A percentile compares a stretch with the other conserved stretches of the same genome.
phyloP scores from a whole-genome alignment of 2,113 vertebrate genomes.

The Phyllopteryx taeniolatus region DNA sequence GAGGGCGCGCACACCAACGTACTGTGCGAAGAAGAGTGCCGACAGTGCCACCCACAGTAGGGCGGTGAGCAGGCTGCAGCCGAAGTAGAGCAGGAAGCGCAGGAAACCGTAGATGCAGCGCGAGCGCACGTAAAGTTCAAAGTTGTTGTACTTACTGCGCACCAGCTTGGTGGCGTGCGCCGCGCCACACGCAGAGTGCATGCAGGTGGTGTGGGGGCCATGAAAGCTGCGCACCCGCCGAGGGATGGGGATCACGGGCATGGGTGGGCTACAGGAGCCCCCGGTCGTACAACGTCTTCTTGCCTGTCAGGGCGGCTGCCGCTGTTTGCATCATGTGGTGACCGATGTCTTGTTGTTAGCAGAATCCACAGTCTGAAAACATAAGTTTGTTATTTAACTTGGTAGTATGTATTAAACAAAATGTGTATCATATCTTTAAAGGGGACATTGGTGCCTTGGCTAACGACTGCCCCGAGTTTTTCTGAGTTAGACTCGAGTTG shows the following conservation, averaged over 20 bases:
- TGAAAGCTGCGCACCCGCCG: conserved; percentile 95
- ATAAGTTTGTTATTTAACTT: neutral
- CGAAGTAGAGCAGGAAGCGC: conserved; percentile 93
- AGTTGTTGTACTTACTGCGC: conserved; percentile 95
- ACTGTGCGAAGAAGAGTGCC: conserved; percentile 89
- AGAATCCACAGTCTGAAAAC: neutral
- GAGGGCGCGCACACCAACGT: conserved; percentile 84
- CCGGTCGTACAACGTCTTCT: conserved; percentile 42
- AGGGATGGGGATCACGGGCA: conserved; percentile 98
- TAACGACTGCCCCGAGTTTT: too few relatives aligned
- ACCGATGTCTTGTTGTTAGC: neutral
- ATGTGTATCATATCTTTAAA: too few relatives aligned
- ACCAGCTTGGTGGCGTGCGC: conserved; percentile 83
- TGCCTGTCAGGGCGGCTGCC: conserved; percentile 26
- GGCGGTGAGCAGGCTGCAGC: conserved; percentile 94
- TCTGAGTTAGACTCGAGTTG: too few relatives aligned
- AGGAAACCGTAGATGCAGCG: conserved; percentile 94
- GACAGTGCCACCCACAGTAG: conserved; percentile 94
- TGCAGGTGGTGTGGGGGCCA: conserved; percentile 94
- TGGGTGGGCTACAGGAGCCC: conserved; percentile 74
- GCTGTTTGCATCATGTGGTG: conserved; percentile 44
- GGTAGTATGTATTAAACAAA: too few relatives aligned
- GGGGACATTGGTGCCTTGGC: too few relatives aligned
- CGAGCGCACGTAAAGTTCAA: conserved; percentile 91
- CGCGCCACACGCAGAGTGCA: conserved; percentile 93